Base-by-base conservation (phyloP, 2,797 vertebrate species). In the Borostomias antarcticus region DNA sequence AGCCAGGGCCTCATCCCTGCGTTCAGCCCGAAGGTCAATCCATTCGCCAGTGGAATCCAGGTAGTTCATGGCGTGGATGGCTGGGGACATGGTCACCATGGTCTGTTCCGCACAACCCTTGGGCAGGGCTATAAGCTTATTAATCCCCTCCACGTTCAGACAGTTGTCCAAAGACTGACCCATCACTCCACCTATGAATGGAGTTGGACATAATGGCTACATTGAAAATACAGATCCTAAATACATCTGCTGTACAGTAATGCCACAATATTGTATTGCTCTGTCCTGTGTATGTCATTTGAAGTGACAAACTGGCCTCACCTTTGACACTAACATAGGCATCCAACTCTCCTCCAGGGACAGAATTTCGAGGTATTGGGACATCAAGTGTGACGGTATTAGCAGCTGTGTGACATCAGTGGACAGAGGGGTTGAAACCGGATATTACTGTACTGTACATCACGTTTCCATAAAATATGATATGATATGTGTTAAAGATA, bases 61-160 rank as follows among this genome's bases (percentile, higher is more conserved):
- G 57, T 91, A 92, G 51, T 73, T 82, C 3, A 91, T 88, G 58
- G 89, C 89, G 0, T 87, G 82, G 50, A 87, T 84, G 21, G 90
- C 79, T 17, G 90, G 90, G 51, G 90, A 89, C 90, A 92, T 91
- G 64, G 48, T 88, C 61, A 86, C 80, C 87, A 90, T 91, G 0
- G 88, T 90, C 70, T 92, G 90, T 56, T 92, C 90, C 5, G 90
- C 90, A 60, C 90, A 92, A 58, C 90, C 90, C 0, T 4, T 89
- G 21, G 90, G 90, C 33, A 91, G 69, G 51, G 33, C 10, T 21
- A 92, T 91, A 45, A 92, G 85, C 23, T 72, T 74, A 53, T 90
- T 77, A 43, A 91, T 72, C 33, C 90, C 90, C 0, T 70, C 68
- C 48, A 81, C 73, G 51, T 85, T 89, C 45, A 92, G 77, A 19